Percentiles rank a stretch among this genome's conserved stretches.
Evolutionary conservation across 2,888 invertebrate genomes (phyloP).

Genomic region (Lamproptera curius): DNA sequence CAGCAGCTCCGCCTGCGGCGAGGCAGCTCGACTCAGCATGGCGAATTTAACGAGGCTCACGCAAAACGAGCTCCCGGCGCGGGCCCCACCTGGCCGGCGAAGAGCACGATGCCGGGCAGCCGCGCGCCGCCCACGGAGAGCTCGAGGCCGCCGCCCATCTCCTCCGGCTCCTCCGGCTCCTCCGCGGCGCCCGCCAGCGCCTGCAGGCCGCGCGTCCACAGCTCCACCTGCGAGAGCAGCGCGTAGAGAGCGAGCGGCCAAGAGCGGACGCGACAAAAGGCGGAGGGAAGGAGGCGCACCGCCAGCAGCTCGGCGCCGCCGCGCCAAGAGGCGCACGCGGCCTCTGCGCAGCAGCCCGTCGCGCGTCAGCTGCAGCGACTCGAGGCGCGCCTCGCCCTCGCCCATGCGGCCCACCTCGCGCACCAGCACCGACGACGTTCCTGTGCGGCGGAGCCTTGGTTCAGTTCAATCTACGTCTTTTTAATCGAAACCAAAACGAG

Average conservation of each 20-base stretch:
- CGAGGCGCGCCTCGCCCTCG: constrained; percentile 39
- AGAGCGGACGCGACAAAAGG: no score
- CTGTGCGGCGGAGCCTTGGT: constrained; percentile 13
- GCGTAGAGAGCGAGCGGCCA: no score
- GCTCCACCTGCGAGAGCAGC: constrained; percentile 36
- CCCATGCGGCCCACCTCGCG: constrained; percentile 36
- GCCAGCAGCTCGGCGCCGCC: constrained; percentile 27
- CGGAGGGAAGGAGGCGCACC: no score
- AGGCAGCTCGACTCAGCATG: no score
- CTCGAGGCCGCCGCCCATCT: constrained; percentile 40
- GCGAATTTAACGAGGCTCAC: no score
- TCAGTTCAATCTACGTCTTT: constrained; percentile 13
- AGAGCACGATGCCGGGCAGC: constrained; percentile 36
- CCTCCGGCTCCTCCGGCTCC: constrained; percentile 27
- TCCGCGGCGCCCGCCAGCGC: constrained; percentile 29
- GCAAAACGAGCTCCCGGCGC: not conserved
- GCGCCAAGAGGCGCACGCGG: constrained; percentile 36
- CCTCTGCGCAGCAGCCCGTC: constrained; percentile 51
- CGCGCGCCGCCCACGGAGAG: constrained; percentile 44
- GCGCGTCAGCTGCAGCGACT: constrained; percentile 48
- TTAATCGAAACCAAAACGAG: no score
- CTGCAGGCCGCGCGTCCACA: constrained; percentile 47
- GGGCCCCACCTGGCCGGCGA: constrained; percentile 33
- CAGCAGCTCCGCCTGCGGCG: constrained; percentile 50
- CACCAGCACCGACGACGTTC: constrained; percentile 41